phyloP scores from a whole-genome alignment of 1,140 invertebrate species.

The Chrysoperla carnea region DNA sequence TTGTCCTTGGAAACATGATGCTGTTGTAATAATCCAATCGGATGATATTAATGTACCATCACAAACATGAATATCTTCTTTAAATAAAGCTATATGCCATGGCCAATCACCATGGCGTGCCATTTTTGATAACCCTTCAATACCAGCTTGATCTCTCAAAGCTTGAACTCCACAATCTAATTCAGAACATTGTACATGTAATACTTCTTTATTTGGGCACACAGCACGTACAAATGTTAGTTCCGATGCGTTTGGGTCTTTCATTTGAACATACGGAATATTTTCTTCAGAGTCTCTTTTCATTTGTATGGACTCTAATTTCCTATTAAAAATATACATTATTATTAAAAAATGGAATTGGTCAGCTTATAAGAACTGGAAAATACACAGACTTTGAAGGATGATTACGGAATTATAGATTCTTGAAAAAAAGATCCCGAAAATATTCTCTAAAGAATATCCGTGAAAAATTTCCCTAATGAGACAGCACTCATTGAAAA shows the following conservation, averaged over 20 bases:
- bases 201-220: conserved; percentile 58
- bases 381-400: too few species aligned
- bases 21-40: conserved; percentile 70
- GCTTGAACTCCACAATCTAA: conserved; percentile 63
- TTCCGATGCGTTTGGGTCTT: conserved; percentile 58
- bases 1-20: conserved; percentile 80
- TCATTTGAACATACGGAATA: conserved; percentile 50
- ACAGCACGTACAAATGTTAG: conserved; percentile 59
- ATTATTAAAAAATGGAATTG: background rate
- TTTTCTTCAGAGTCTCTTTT: conserved; percentile 18
- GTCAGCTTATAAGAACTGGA: too few species aligned
- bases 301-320: conserved; percentile 15
- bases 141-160: conserved; percentile 29
- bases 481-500: too few species aligned
- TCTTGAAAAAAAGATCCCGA: too few species aligned
- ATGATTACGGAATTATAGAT: too few species aligned
- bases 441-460: too few species aligned
- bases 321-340: conserved; percentile 11
- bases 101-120: conserved; percentile 70
- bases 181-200: conserved; percentile 59
- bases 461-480: too few species aligned
- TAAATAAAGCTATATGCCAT: conserved; percentile 69
- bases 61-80: conserved; percentile 71
- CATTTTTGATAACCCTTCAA: conserved; percentile 42
- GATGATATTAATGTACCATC: conserved; percentile 65